Conservation (phyloP, 1,140 invertebrate genomes). For the Mercenaria mercenaria region DNA sequence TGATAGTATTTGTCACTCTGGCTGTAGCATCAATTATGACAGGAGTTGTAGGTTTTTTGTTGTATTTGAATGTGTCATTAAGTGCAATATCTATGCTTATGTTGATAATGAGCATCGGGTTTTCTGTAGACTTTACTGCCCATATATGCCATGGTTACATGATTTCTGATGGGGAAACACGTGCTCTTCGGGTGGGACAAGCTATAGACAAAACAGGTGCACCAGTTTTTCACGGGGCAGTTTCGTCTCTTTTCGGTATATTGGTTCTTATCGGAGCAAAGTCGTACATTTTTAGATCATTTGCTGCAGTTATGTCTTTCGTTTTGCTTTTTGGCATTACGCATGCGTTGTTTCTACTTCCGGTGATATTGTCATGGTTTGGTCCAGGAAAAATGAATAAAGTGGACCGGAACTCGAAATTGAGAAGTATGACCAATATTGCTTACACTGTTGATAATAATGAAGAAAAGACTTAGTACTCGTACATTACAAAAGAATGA, state of each 20-base stretch:
- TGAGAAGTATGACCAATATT: not conserved
- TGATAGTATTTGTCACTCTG: constrained; percentile 97
- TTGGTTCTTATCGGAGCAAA: constrained; percentile 94
- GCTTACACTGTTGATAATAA: not conserved
- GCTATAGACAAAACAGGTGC: constrained; percentile 96
- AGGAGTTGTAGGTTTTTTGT: constrained; percentile 98
- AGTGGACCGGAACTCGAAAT: not conserved
- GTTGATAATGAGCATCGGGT: constrained; percentile 99
- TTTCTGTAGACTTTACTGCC: constrained; percentile 98
- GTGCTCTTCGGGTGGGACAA: constrained; percentile 92
- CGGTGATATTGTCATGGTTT: constrained; percentile 93
- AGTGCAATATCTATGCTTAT: constrained; percentile 99
- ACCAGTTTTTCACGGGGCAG: constrained; percentile 97
- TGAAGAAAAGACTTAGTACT: no score
- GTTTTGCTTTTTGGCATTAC: constrained; percentile 98
- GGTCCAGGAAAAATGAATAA: constrained; percentile 64
- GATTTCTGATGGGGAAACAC: constrained; percentile 88
- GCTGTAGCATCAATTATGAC: constrained; percentile 98
- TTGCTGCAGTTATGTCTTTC: constrained; percentile 99
- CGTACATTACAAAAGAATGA: no score
- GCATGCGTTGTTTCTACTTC: constrained; percentile 96
- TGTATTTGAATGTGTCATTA: constrained; percentile 97
- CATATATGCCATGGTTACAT: constrained; percentile 99
- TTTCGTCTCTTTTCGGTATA: constrained; percentile 97
- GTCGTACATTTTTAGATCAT: constrained; percentile 98